A percentile compares a stretch with the other conserved stretches of the same genome.
Evolutionary conservation across 2,797 vertebrate species (phyloP).

Genomic region (Streptopelia turtur): DNA sequence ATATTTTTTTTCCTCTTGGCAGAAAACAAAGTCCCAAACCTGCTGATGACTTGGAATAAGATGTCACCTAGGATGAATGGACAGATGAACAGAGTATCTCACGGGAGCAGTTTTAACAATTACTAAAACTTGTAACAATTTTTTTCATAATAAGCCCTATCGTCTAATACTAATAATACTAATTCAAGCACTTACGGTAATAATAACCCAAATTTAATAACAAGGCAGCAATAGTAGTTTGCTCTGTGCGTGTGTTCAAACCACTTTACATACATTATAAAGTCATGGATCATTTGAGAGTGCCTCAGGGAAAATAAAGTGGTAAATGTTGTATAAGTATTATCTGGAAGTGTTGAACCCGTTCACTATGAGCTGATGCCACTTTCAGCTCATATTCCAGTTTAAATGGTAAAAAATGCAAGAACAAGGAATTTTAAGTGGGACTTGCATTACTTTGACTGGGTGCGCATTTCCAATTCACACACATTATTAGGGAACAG

Average conservation of each 20-base stretch:
- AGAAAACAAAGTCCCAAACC: background rate
- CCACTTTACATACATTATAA: slow-evolving; percentile 52
- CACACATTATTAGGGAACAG: background rate
- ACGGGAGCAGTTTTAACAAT: slow-evolving; percentile 20
- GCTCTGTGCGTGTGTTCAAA: slow-evolving; percentile 32
- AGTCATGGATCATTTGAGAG: slow-evolving; percentile 57
- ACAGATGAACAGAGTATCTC: background rate
- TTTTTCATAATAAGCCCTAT: slow-evolving; percentile 17
- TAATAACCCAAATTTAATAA: slow-evolving; percentile 60
- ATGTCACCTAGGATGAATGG: background rate
- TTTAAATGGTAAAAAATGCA: background rate
- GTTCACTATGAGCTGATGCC: background rate
- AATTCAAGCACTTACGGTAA: slow-evolving; percentile 29
- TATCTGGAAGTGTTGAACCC: background rate
- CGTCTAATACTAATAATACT: slow-evolving; percentile 32
- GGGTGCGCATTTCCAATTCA: background rate
- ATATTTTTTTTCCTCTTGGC: background rate
- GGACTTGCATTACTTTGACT: background rate
- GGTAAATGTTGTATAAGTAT: slow-evolving; percentile 55
- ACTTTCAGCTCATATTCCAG: background rate
- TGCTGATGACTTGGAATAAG: background rate
- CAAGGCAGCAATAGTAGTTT: background rate
- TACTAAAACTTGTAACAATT: slow-evolving; percentile 37
- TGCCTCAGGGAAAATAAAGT: slow-evolving; percentile 45
- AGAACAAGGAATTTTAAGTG: background rate